These are phyloP conservation scores for Melanerpes aurifrons DNA, from an alignment of 2,113 vertebrate species.

Conservation along the genomic window DNA sequence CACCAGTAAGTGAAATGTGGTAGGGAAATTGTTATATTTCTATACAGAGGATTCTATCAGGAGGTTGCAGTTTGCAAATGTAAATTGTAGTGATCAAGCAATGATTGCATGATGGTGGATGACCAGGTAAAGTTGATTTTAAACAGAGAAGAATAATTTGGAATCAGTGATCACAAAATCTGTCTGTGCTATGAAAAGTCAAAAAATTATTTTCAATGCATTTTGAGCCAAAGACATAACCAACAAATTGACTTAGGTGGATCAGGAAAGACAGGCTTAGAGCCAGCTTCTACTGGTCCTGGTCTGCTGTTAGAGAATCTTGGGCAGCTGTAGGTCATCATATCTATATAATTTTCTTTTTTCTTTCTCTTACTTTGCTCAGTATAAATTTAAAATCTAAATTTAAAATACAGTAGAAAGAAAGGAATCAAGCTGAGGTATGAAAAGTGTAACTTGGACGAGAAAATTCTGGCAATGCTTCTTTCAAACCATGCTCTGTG, in stretches of 20 bases:
- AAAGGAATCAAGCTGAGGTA: background rate
- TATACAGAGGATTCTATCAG: background rate
- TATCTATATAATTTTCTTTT: background rate
- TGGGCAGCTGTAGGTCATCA: background rate
- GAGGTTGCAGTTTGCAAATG: background rate
- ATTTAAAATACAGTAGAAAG: background rate
- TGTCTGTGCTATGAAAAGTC: background rate
- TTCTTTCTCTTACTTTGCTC: background rate
- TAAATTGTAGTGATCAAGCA: background rate
- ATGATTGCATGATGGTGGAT: rapidly evolving
- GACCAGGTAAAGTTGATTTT: background rate
- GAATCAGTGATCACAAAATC: background rate
- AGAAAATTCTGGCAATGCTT: background rate
- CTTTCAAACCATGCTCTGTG: background rate
- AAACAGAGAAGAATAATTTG: background rate
- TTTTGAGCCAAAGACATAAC: background rate
- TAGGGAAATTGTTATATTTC: background rate
- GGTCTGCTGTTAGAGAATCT: background rate
- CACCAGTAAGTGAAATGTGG: background rate
- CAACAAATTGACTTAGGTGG: background rate
- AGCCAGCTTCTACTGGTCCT: background rate
- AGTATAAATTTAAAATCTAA: background rate
- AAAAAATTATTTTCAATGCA: background rate
- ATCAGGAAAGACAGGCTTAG: background rate
- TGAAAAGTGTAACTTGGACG: background rate